phyloP scores from a whole-genome alignment of 2,888 invertebrate genomes.

The Microplitis deprimator region DNA sequence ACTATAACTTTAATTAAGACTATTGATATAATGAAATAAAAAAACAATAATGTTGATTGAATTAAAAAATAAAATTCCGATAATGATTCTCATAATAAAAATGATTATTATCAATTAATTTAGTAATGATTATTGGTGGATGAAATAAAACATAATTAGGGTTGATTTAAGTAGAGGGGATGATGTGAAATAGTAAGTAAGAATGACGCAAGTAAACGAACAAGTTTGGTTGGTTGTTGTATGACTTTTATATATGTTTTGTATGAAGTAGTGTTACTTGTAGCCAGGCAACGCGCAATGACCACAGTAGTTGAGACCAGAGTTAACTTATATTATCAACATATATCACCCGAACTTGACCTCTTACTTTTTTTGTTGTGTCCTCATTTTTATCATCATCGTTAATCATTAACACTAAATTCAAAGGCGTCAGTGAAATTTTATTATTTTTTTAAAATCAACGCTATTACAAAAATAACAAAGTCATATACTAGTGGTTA shows the following conservation, averaged over 20 bases:
- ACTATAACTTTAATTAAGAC: not conserved
- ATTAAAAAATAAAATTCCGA: not conserved
- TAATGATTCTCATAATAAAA: not conserved
- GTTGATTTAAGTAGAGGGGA: slow-evolving; percentile 33
- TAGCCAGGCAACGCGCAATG: slow-evolving; percentile 68
- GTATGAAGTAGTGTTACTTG: slow-evolving; percentile 45
- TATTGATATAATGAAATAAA: not conserved
- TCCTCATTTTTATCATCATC: slow-evolving; percentile 23
- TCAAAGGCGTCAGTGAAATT: slow-evolving; percentile 17
- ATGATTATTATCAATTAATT: not conserved
- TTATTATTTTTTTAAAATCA: not conserved
- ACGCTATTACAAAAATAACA: slow-evolving; percentile 2
- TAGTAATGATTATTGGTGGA: not conserved
- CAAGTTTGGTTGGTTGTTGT: slow-evolving; percentile 47
- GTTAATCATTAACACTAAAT: slow-evolving; percentile 33
- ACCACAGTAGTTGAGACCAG: slow-evolving; percentile 62
- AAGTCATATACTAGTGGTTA: slow-evolving; percentile 19
- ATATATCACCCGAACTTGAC: slow-evolving; percentile 54
- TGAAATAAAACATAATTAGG: slow-evolving; percentile 42
- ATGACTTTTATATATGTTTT: slow-evolving; percentile 37
- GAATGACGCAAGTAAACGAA: slow-evolving; percentile 53
- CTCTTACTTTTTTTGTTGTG: slow-evolving; percentile 36
- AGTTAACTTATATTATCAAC: slow-evolving; percentile 43
- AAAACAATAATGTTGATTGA: not conserved
- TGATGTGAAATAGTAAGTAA: slow-evolving; percentile 44